Base-by-base conservation (phyloP, 2,113 vertebrate species). In the Centropus unirufus region DNA sequence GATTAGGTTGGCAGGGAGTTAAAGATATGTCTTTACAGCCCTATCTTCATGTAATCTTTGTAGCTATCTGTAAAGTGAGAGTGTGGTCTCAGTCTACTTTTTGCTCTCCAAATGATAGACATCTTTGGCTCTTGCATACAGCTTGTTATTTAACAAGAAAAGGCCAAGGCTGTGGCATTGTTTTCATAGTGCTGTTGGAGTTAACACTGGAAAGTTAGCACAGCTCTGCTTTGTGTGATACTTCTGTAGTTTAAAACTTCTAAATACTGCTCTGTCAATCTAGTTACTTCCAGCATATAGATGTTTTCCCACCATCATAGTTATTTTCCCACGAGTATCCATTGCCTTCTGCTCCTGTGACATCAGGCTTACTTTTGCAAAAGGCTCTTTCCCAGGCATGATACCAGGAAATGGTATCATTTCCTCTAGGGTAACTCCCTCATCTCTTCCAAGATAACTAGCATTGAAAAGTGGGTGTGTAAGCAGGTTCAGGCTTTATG, bases 1-100 rank as follows among this genome's bases (percentile, higher is more conserved):
- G 96, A 97, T 96, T 96, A 96, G 96, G 95, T 96, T 97, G 96
- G 95, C 96, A 97, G 91, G 69, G 92, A 95, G 87, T 96, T 96
- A 95, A 93, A 93, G 94, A 96, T 93, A 95, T 78, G 95, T 97
- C 96, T 97, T 97, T 96, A 94, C 84, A 95, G 83, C 90, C 95
- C 92, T 94, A 95, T 97, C 96, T 96, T 97, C 95, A 76, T 91
- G 89, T 96, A 97, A 97, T 96, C 94, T 95, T 95, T 96, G 94
- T 96, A 95, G 92, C 89, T 96, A 95, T 93, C 95, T 93, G 91
- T 95, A 96, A 96, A 96, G 87, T 93, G 91, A 89, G 96, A 96
- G 87, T 95, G 96, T 92, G 91, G 81, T 95, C 91, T 93, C 87
- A 36, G 83, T 89, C 93, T 95, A 79, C 91, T 92, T 95, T 91